Evolutionary conservation across 2,888 invertebrate genomes (phyloP), one percentile per base, ranked within the genome.

Genomic region (Ormyrus nitidulus): DNA sequence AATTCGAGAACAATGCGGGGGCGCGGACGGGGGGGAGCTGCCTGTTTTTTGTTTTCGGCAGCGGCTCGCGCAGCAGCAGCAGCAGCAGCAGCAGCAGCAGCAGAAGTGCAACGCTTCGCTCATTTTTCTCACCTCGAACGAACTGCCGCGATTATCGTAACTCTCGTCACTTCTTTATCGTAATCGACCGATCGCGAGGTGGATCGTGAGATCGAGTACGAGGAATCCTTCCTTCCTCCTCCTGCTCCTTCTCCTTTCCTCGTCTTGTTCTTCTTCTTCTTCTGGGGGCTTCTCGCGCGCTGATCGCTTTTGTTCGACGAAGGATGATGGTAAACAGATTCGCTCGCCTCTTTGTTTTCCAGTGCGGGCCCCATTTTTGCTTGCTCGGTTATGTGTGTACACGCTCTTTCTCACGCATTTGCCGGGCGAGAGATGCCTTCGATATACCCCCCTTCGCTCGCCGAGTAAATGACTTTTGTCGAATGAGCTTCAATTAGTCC

Each of bases 161-260:
- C 84, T 84, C 84, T 85, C 84, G 83, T 84, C 84, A 84, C 84
- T 84, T 83, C 79, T 82, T 84, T 84, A 84, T 84, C 85, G 83
- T 83, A 81, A 79, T 80, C 83, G 81, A 80, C 80, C 83, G 83
- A 84, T 85, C 84, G 83, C 77, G 34, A 44, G 10, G 53, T 34
- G 82, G 81, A 82, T 83, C 82, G 84, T 83, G 84, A 83, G 84
- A 85, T 85, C 84, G 77, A 83, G 79, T 80, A 83, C 82, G 81
- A 79, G 65, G 68, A 80, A 76, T 75, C 73, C 73, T 83, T 83
- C 83, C 80, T 76, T 80, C 77, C 77, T 76, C 19, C 19, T 19
- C 19, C 19, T 2, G 19, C 19, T 19, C 19, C 19, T 19, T 19
- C 19, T 19, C 2, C 19, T 19, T 1, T 19, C 19, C 19, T 19